Base-by-base conservation (phyloP, 1,140 invertebrate species). In the Ptiloglossa arizonensis region DNA sequence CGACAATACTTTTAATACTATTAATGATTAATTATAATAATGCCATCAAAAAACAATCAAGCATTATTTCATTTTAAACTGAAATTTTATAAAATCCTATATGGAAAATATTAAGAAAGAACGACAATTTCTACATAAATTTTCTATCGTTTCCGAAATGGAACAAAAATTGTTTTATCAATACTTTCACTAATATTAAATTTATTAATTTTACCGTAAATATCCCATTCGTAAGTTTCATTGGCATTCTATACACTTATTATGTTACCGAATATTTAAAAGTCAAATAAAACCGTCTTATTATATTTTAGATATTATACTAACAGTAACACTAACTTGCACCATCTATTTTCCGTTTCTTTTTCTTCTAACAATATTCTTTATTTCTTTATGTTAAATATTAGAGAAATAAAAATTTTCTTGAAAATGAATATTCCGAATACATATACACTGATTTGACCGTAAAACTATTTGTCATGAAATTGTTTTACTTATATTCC, bases 161-260 rank as follows among this genome's bases (percentile, higher is more conserved):
- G 44, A 27, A 11, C 19, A 46, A 44, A 24, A 64, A 48, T 13
- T 19, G 41, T 19, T 46, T 32, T 1, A 27, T 17, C 3, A 35
- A 46, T 62, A 35, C 9, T 6, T 17, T 17, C 8, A 11, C 24
- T 35, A 2, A 29, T 63, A 41, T 6, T 44, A 6, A 3, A 22
- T 24, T 67, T 41, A 24, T 38, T 29, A 56, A 13, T 69, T 27
- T 35, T 13, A 19, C 24, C 19, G 27, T 24, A 41, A 70, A 24
- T 64, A 73, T 38, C 32, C 24, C 71, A 66, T 66, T 73, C 35
- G 54, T 66, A 66, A 64, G 27, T 41, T 24, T 64, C 71, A 73
- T 66, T 73, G 35, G 19, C 29, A 73, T 73, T 73, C 60, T 27
- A 1, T 38, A 11, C 59, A 19, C n/a, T 66, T 22, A 1, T 11